Conservation (phyloP, 2,113 vertebrate species). For the Pheucticus melanocephalus region DNA sequence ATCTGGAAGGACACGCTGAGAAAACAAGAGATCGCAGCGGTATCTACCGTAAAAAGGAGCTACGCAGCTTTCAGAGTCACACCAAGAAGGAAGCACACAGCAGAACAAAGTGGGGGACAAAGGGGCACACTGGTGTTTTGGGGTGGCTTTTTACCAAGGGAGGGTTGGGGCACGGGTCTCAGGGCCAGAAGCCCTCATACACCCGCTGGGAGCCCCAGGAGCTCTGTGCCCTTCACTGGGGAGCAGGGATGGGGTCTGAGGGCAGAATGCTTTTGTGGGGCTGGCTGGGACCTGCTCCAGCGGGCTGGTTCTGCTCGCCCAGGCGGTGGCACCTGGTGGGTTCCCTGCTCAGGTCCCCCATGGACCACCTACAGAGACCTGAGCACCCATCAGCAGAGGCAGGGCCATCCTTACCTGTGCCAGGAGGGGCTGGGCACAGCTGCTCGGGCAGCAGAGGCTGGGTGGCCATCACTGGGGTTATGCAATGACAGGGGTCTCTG, state of each 20-base stretch:
- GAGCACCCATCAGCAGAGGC: background rate
- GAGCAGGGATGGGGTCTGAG: background rate
- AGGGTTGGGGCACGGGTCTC: background rate
- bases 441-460: background rate
- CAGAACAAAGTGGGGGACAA: constrained; percentile 30
- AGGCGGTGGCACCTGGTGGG: background rate
- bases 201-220: background rate
- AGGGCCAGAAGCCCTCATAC: background rate
- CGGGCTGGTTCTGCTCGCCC: background rate
- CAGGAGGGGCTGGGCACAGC: background rate
- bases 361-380: background rate
- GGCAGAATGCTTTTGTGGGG: background rate
- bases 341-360: background rate
- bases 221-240: background rate
- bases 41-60: constrained; percentile 71
- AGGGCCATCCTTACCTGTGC: background rate
- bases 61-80: constrained; percentile 66
- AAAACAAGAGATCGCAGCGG: constrained; percentile 32
- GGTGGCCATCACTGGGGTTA: background rate
- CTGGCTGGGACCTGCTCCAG: background rate
- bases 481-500: background rate
- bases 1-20: constrained; percentile 68
- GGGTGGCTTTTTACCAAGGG: background rate
- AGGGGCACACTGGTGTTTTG: background rate
- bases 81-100: constrained; percentile 58